Percentiles rank a stretch among this genome's conserved stretches.
These are phyloP conservation scores for Erebia palarica DNA, from an alignment of 2,888 invertebrate species.

Conservation along the genomic window DNA sequence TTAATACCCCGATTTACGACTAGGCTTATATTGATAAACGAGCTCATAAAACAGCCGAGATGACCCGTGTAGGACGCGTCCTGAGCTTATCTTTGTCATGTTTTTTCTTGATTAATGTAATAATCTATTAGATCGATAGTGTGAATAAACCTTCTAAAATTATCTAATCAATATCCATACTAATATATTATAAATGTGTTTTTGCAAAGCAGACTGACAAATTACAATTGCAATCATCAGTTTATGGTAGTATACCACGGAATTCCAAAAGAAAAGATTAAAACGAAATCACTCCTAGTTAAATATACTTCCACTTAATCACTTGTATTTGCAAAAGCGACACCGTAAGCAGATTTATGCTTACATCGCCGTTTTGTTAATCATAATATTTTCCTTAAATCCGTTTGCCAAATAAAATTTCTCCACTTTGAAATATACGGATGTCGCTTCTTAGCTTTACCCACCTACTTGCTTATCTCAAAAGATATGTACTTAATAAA, in stretches of 20 bases:
- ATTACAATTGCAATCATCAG: no score
- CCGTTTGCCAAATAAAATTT: not conserved
- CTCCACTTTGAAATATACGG: not conserved
- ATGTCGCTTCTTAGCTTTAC: not conserved
- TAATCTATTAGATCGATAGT: no score
- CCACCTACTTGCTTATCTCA: no score
- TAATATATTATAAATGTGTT: no score
- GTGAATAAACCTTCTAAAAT: no score
- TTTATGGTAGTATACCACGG: not conserved
- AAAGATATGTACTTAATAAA: no score
- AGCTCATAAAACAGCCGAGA: conserved; percentile 33
- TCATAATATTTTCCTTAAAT: conserved; percentile 8
- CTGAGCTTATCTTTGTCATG: not conserved
- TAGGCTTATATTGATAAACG: conserved; percentile 39
- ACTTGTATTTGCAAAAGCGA: not conserved
- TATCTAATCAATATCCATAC: no score
- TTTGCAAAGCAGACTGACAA: no score
- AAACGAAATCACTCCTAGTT: conserved; percentile 2
- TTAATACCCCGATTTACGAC: conserved; percentile 38
- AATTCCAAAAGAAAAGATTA: not conserved
- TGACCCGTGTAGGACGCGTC: not conserved
- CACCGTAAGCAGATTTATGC: not conserved
- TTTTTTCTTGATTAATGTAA: no score
- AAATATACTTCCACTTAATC: not conserved
- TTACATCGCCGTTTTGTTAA: conserved; percentile 1